These are phyloP conservation scores for Andrena chrysosceles DNA, from an alignment of 2,888 invertebrate genomes.

Conservation along the genomic window DNA sequence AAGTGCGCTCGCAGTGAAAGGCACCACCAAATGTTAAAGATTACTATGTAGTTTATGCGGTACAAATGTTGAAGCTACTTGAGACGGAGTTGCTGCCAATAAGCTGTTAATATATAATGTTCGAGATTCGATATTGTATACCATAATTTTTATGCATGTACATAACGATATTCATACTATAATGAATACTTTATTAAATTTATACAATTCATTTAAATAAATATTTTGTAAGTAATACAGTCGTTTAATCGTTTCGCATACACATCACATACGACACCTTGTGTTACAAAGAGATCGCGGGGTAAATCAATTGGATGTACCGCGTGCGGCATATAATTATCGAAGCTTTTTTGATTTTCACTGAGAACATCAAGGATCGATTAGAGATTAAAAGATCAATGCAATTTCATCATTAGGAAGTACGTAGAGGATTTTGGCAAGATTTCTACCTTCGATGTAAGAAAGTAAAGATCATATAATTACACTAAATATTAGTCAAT, in stretches of 20 bases:
- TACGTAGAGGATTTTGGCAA: conserved; percentile 65
- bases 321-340: conserved; percentile 16
- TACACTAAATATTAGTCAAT: conserved; percentile 68
- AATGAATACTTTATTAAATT: conserved; percentile 64
- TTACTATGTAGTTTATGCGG: conserved; percentile 12
- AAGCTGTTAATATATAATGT: background rate
- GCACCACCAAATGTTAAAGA: conserved; percentile 6
- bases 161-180: conserved; percentile 54
- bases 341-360: background rate
- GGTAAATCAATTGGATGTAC: conserved; percentile 24
- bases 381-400: conserved; percentile 14
- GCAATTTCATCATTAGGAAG: conserved; percentile 19
- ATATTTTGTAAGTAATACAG: conserved; percentile 61
- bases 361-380: conserved; percentile 2
- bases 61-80: conserved; percentile 15
- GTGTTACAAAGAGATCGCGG: conserved; percentile 17
- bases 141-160: conserved; percentile 19
- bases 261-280: conserved; percentile 34
- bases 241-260: conserved; percentile 37
- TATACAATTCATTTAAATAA: conserved; percentile 66
- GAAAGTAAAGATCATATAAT: conserved; percentile 69
- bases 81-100: too few relatives aligned
- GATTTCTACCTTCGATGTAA: conserved; percentile 66
- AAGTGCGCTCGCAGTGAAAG: background rate
- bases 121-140: background rate